phyloP scores from a whole-genome alignment of 2,113 vertebrate species.

The Tetrax tetrax region DNA sequence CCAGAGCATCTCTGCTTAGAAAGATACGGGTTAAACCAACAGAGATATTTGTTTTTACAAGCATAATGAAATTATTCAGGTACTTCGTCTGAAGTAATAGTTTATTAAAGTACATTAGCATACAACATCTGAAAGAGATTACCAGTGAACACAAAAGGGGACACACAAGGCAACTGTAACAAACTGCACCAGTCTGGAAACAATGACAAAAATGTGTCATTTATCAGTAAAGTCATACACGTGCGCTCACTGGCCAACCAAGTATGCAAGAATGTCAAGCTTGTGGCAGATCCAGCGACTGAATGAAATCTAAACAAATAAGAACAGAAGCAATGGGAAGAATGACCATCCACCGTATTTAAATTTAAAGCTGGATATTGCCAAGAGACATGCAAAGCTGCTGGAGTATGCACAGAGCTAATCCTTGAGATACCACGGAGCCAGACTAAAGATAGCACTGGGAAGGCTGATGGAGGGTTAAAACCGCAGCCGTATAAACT shows the following conservation, averaged over 20 bases:
- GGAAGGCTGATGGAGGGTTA: conserved; percentile 7
- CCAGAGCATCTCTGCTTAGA: background rate
- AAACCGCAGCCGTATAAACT: background rate
- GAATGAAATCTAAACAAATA: conserved; percentile 26
- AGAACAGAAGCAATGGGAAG: conserved; percentile 22
- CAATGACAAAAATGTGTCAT: conserved; percentile 41
- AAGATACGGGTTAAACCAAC: background rate
- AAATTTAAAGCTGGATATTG: conserved; percentile 4
- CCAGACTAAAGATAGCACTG: conserved; percentile 13
- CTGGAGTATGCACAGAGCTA: background rate
- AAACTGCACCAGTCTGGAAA: background rate
- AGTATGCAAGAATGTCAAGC: background rate
- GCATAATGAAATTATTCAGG: background rate
- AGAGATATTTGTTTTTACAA: background rate
- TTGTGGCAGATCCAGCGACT: background rate
- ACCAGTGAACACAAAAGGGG: background rate
- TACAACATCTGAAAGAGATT: background rate
- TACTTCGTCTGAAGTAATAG: background rate
- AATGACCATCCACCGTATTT: background rate
- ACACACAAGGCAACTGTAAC: background rate
- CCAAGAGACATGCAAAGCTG: background rate
- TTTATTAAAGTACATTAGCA: background rate
- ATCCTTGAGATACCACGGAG: conserved; percentile 10
- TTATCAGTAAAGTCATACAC: conserved; percentile 14
- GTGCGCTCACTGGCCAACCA: background rate